Base-by-base conservation (phyloP, 2,797 vertebrate species). In the Anguilla obscura region DNA sequence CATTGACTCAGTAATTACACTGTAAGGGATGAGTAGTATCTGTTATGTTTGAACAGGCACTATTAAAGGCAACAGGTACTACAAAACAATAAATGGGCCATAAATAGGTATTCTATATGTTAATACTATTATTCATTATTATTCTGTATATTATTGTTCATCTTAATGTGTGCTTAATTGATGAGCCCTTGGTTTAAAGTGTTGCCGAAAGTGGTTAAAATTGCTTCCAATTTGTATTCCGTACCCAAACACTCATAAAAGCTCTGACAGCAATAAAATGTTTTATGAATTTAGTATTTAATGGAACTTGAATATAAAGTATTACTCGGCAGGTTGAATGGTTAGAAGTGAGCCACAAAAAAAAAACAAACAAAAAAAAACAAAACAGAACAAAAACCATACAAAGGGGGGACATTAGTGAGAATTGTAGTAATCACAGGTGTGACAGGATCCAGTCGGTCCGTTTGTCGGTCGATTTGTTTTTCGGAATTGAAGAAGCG, bases 401-500 rank as follows among this genome's bases (percentile, higher is more conserved):
- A 30, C 8, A 96, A 95, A 93, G 92, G 95, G 95, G 93, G 36
- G 36, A 40, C 95, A 95, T 93, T 94, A 90, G 92, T 91, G 90
- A 87, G 84, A 30, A 58, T 89, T 92, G 92, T 93, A 95, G 94
- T 93, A 94, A 92, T 93, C 93, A 94, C 95, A 96, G 89, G 88
- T 36, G 66, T 87, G 94, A 94, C 94, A 94, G 94, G 93, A 93
- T 94, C 91, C 90, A 86, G 8, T 91, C 92, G 91, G 86, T 93
- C 93, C 88, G 1, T 92, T 85, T 93, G 91, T 89, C 36, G 36
- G 36, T 3, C 82, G 60, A 24, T 83, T 84, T 48, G 1, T 48
- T 63, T 84, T 88, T 88, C 54, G 60, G 82, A 63, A 74, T 63
- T 60, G 54, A 88, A 82, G 85, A 85, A 71, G 85, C 24, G 18